Conservation (phyloP, 2,797 vertebrate species). For the Myotis findleyi region DNA sequence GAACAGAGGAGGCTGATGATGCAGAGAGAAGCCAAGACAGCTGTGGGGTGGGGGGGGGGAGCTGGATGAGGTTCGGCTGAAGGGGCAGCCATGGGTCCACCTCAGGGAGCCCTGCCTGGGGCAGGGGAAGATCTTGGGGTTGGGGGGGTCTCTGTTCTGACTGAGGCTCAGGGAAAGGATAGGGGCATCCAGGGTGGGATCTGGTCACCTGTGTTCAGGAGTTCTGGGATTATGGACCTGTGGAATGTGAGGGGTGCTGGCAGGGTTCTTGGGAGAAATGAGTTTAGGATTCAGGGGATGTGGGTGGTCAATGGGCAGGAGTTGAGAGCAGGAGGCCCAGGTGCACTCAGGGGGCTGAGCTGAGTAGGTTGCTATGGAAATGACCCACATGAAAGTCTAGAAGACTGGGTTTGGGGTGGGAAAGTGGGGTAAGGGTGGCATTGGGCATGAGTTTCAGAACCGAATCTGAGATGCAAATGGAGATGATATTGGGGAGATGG, state of each 20-base stretch:
- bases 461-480: rapidly evolving
- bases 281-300: neutral
- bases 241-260: neutral
- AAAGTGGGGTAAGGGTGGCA: neutral
- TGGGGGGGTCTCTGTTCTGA: neutral
- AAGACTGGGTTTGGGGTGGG: neutral
- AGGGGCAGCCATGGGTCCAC: neutral
- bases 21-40: neutral
- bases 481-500: neutral
- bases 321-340: neutral
- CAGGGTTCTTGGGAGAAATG: neutral
- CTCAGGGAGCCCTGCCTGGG: neutral
- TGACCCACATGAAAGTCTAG: too few species aligned
- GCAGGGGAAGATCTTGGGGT: neutral
- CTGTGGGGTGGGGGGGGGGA: neutral
- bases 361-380: neutral
- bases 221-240: neutral
- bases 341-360: too few species aligned
- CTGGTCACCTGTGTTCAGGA: too few species aligned
- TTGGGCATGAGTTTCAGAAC: neutral
- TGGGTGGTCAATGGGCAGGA: neutral
- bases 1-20: neutral
- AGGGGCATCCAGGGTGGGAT: too few species aligned
- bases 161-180: neutral
- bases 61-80: rapidly evolving